Evolutionary conservation across 2,113 vertebrate species (phyloP), one percentile per base, ranked within the genome.

Genomic region (Apteryx mantelli): DNA sequence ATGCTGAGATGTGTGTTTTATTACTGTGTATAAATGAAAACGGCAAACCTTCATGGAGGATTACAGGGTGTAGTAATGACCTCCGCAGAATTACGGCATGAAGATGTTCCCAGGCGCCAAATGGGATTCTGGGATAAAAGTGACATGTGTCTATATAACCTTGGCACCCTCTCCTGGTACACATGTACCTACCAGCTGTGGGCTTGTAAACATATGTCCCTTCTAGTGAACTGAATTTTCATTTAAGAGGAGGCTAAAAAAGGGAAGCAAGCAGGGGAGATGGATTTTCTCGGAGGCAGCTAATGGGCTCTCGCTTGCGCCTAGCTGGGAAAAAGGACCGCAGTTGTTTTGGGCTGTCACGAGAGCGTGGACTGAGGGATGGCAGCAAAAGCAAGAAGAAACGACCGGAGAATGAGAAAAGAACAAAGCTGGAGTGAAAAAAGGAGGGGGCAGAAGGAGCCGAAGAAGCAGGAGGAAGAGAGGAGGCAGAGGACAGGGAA

Each of bases 1-100:
- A 98, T 97, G 97, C 98, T 82, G 95, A 96, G 97, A 97, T 97
- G 98, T 97, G 96, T 95, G 68, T 96, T 97, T 92, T 96, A 95
- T 98, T 97, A 94, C 95, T 96, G 90, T 93, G 94, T 77, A 75
- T 93, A 97, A 97, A 97, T 96, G 94, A 95, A 97, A 98, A 95
- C 6, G 52, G 94, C 94, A 97, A 98, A 93, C 89, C 96, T 98
- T 97, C 95, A 96, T 96, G 95, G 93, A 30, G 75, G 97, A 97
- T 98, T 98, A 98, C 81, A 96, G 93, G 90, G 73, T 93, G 91
- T 65, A 97, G 93, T 91, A 97, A 98, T 89, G 92, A 97, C 95
- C 96, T 97, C 74, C 58, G 50, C 93, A 15, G 60, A 90, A 94
- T 93, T 74, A 64, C 0, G 1, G 76, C 71, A 90, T 26, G 88